Evolutionary conservation across 2,113 vertebrate species (phyloP), one percentile per base, ranked within the genome.

Genomic region (Istiophorus platypterus): DNA sequence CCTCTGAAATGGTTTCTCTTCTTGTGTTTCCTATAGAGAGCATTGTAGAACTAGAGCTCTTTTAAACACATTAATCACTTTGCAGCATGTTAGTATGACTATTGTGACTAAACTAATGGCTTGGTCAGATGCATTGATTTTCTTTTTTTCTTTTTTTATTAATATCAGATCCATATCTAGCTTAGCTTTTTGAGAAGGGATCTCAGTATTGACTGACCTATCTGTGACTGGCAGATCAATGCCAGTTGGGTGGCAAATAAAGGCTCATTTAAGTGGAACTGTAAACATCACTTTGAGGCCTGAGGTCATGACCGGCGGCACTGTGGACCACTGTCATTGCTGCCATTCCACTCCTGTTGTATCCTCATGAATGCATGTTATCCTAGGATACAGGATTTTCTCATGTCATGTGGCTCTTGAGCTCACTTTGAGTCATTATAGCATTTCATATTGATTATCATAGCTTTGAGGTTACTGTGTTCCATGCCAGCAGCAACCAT

Each of bases 381-480:
- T 82, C 51, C 11, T 27, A 75, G 45, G 31, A 41, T 79, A 59
- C 76, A 9, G 42, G 24, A 14, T 49, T 80, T 34, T 59, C 8
- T 26, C 63, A 11, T 74, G 54, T 61, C n/a, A 26, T 64, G 34
- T 29, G 24, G 14, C 22, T 37, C n/a, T 56, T 51, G 20, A 58
- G 49, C 39, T 70, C 65, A 58, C 24, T 72, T 80, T 64, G 52
- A 86, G 51, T 29, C 15, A 31, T 87, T 66, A 45, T 7, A 57
- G 34, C 62, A 31, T 78, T 83, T 58, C 1, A 14, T 82, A 91
- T 87, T 85, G 85, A 87, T 80, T 82, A 62, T 76, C 70, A 74
- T 71, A 65, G 67, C 57, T 58, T 24, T 12, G 80, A 72, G 79
- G 76, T 88, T 78, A 75, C 69, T 63, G 72, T 84, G 69, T 79